phyloP scores from a whole-genome alignment of 2,888 invertebrate genomes.

The Xestia sexstrigata region DNA sequence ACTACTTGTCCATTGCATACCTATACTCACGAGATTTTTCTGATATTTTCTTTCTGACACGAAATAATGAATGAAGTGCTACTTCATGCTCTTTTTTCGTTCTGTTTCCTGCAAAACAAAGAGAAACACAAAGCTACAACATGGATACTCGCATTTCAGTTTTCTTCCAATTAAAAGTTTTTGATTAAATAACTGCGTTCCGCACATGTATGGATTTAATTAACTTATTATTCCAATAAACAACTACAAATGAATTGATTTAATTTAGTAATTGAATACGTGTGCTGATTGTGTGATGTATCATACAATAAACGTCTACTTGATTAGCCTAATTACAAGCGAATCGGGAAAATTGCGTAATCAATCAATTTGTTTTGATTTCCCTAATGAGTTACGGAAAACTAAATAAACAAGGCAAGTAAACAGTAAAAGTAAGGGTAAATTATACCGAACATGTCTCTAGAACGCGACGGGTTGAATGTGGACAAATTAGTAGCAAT shows the following conservation, averaged over 20 bases:
- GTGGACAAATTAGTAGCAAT: constrained; percentile 87
- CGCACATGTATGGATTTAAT: constrained; percentile 44
- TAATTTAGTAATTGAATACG: constrained; percentile 39
- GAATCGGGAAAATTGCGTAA: constrained; percentile 39
- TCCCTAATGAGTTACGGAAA: constrained; percentile 56
- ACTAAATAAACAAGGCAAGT: constrained; percentile 57
- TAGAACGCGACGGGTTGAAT: constrained; percentile 76
- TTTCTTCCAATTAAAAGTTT: constrained; percentile 64
- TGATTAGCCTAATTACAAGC: constrained; percentile 61
- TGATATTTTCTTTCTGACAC: constrained; percentile 18
- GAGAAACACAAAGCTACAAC: constrained; percentile 46
- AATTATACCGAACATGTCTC: constrained; percentile 57
- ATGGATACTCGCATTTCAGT: constrained; percentile 36
- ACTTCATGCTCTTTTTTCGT: constrained; percentile 31
- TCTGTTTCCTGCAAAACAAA: constrained; percentile 21
- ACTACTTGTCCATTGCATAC: constrained; percentile 18
- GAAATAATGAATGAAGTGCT: constrained; percentile 35
- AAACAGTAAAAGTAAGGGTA: constrained; percentile 48
- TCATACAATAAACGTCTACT: constrained; percentile 46
- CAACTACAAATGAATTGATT: constrained; percentile 43
- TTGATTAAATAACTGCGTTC: constrained; percentile 56
- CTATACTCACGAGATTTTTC: constrained; percentile 7
- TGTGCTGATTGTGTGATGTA: constrained; percentile 33
- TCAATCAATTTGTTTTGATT: constrained; percentile 63
- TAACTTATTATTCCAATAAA: constrained; percentile 28